These are phyloP conservation scores for Phengaris alcon DNA, from an alignment of 2,888 invertebrate species.

Conservation along the genomic window DNA sequence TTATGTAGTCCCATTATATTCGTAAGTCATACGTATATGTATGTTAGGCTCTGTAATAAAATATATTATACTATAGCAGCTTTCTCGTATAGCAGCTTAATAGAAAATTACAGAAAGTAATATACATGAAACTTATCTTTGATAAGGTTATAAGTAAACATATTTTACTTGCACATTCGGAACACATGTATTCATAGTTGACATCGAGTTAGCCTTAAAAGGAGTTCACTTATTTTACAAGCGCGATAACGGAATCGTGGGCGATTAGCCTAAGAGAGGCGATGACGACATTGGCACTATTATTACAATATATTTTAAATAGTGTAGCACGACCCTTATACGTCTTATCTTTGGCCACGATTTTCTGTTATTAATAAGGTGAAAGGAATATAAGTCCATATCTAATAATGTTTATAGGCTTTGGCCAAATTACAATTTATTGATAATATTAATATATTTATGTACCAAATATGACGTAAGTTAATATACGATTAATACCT, in stretches of 20 bases:
- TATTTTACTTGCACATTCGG: slow-evolving; percentile 1
- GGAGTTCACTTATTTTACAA: slow-evolving; percentile 17
- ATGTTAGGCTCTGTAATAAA: too few relatives aligned
- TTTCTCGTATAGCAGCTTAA: too few relatives aligned
- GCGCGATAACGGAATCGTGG: slow-evolving; percentile 21
- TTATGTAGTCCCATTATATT: too few relatives aligned
- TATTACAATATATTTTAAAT: slow-evolving; percentile 5
- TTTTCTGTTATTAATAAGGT: not conserved
- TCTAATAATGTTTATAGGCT: not conserved
- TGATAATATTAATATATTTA: not conserved
- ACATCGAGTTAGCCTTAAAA: slow-evolving; percentile 20
- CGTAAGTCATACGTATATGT: too few relatives aligned
- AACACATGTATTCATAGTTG: slow-evolving; percentile 18
- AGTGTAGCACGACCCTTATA: slow-evolving; percentile 19
- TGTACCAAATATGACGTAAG: not conserved
- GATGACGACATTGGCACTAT: slow-evolving; percentile 15
- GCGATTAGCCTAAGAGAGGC: slow-evolving; percentile 17
- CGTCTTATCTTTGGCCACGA: slow-evolving; percentile 9
- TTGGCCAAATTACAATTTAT: not conserved
- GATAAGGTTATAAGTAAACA: slow-evolving; percentile 3
- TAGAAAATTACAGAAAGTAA: not conserved
- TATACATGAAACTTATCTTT: not conserved
- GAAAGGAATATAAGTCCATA: not conserved
- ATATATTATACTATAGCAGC: too few relatives aligned
- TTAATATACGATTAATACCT: not conserved